phyloP scores from a whole-genome alignment of 2,113 vertebrate species.

The Synchiropus splendidus region DNA sequence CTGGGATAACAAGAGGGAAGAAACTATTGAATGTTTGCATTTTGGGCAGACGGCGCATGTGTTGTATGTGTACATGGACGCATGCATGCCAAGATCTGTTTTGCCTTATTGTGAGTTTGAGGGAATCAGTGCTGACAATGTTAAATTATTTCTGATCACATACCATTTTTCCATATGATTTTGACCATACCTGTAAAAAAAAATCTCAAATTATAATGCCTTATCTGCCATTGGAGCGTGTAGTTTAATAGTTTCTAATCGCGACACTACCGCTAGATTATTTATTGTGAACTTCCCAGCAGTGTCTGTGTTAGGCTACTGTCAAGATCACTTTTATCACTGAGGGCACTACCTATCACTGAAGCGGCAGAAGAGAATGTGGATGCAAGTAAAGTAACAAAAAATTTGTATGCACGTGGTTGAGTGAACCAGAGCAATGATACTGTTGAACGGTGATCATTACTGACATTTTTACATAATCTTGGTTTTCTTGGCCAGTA shows the following conservation, averaged over 20 bases:
- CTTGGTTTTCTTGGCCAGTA: constrained; percentile 33
- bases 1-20: constrained; percentile 38
- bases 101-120: constrained; percentile 56
- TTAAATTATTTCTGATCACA: no score
- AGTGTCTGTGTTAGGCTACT: no score
- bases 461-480: constrained; percentile 21
- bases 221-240: constrained; percentile 44
- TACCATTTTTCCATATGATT: no score
- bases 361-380: constrained; percentile 7
- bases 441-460: constrained; percentile 30
- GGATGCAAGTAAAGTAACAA: constrained; percentile 6
- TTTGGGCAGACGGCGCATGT: constrained; percentile 48
- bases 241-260: constrained; percentile 7
- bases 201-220: constrained; percentile 46
- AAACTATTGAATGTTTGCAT: constrained; percentile 46
- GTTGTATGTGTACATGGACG: constrained; percentile 50
- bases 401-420: constrained; percentile 11
- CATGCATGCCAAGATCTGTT: constrained; percentile 54
- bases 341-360: constrained; percentile 7
- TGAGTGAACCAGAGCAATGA: constrained; percentile 8
- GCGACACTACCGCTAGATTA: constrained; percentile 13
- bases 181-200: no score
- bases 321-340: constrained; percentile 5
- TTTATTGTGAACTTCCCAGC: background rate
- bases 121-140: background rate